Evolutionary conservation across 1,140 invertebrate genomes (phyloP), one percentile per base, ranked within the genome.

Genomic region (Musca domestica): DNA sequence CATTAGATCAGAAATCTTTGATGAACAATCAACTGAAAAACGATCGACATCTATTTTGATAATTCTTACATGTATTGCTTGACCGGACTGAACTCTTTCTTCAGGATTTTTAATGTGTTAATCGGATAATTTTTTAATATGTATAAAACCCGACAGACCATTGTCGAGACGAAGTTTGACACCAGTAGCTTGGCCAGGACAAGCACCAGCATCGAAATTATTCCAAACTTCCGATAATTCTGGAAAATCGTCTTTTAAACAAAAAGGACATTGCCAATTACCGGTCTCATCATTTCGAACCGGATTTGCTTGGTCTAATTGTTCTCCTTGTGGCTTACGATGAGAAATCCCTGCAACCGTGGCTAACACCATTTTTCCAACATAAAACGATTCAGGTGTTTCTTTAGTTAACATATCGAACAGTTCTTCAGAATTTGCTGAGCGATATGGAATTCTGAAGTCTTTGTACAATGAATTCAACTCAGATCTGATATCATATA

Each of bases 401-500:
- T 99, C 97, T 82, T 98, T 98, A 0, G 96, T 98, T 0, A 99
- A 82, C 84, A 98, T 91, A 78, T 98, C 94, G 77, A 99, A 99
- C 22, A 95, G 76, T 77, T 97, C 93, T 74, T 97, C 95, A 1
- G 90, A 83, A 56, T 89, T 92, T 0, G 94, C 88, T 22, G 93
- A 88, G 67, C 87, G 83, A 81, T 93, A 98, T 0, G 90, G 84
- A 12, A 88, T 86, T 69, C 98, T 87, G 23, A 96, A 84, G 82
- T 99, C 98, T 83, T 98, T 98, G 81, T 99, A 99, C 22, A 96
- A 87, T 74, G 92, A 90, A 82, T 96, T 98, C 70, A 99, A 84
- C 84, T 99, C 98, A 0, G 94, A 93, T 69, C 96, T 84, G 66
- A 99, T 99, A 77, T 99, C 98, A 76, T 99, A 99, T 27, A 99